Evolutionary conservation across 2,797 vertebrate species (phyloP).

Genomic region (Melanotaenia pygmaea): DNA sequence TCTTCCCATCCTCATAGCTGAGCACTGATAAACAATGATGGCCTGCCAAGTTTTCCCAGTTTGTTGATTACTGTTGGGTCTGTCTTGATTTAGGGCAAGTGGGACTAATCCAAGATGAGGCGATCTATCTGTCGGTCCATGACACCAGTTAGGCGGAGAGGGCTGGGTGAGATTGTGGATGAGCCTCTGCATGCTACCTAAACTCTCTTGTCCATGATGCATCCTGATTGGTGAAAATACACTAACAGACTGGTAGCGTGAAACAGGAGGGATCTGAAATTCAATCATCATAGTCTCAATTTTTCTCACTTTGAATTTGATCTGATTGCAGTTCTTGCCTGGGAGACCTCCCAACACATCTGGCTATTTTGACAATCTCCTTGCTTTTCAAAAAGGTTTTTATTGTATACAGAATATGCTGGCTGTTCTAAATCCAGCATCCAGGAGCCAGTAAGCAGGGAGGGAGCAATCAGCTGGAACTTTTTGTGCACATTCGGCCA

Average conservation of each 20-base stretch:
- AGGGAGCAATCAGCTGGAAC: neutral
- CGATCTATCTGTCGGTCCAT: constrained; percentile 66
- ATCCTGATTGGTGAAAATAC: constrained; percentile 25
- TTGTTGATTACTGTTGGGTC: constrained; percentile 73
- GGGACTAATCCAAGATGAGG: constrained; percentile 70
- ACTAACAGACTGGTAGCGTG: constrained; percentile 4
- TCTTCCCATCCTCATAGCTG: constrained; percentile 62
- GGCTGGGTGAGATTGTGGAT: constrained; percentile 14
- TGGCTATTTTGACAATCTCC: neutral
- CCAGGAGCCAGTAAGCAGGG: neutral
- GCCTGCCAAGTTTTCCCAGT: constrained; percentile 69
- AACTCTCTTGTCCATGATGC: neutral
- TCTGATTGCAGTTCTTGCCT: neutral
- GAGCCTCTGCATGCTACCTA: neutral
- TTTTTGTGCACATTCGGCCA: neutral
- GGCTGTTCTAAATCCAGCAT: neutral
- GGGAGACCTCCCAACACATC: neutral
- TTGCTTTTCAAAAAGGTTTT: neutral
- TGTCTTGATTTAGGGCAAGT: constrained; percentile 67
- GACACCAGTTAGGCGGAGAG: constrained; percentile 38
- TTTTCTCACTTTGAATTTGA: constrained; percentile 4
- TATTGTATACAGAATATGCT: neutral
- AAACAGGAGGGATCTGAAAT: constrained; percentile 6
- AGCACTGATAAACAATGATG: constrained; percentile 70
- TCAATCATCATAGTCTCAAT: neutral